Evolutionary conservation across 2,113 vertebrate species (phyloP), one percentile per base, ranked within the genome.

Genomic region (Excalfactoria chinensis): DNA sequence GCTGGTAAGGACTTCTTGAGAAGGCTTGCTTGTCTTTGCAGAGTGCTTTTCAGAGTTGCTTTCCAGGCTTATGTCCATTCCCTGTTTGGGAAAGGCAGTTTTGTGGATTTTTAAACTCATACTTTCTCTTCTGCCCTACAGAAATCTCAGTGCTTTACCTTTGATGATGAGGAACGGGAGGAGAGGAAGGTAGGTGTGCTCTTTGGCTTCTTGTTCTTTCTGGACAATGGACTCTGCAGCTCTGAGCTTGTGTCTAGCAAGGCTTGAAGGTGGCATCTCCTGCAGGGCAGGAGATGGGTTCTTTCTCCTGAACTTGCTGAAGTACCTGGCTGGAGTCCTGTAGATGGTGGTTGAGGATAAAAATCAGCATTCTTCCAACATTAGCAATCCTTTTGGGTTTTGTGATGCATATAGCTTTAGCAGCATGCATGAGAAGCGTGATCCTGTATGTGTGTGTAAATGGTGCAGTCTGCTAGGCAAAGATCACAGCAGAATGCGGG

Each of bases 81-180:
- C 17, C 41, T 66, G 43, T 3, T 20, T 35, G 43, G n/a, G 55
- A 7, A 20, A 26, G 30, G 19, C 19, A 7, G 7, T 37, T 34
- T 11, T 17, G 2, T 49, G 46, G n/a, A 3, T 7, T 46, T 88
- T 48, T 69, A 62, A 73, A 25, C 20, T 72, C 0, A 43, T 63
- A 4, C 40, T 77, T 77, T 64, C 21, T 64, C 11, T 90, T 71
- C 97, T 66, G 49, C 34, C 34, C 80, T 66, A 34, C 96, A 99
- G 99, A 99, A 98, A 89, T 98, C 95, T 46, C 98, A 98, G 94
- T 98, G 98, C 94, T 99, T 99, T 95, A 97, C 96, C 37, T 99
- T 99, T 30, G 98, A 97, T 0, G 97, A 96, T 58, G 98, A 98
- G 66, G 98, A 98, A 9, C 96, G 96, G 71, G 97, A 97, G 26